Base-by-base conservation (phyloP, 2,797 vertebrate genomes). In the Ispidina picta region DNA sequence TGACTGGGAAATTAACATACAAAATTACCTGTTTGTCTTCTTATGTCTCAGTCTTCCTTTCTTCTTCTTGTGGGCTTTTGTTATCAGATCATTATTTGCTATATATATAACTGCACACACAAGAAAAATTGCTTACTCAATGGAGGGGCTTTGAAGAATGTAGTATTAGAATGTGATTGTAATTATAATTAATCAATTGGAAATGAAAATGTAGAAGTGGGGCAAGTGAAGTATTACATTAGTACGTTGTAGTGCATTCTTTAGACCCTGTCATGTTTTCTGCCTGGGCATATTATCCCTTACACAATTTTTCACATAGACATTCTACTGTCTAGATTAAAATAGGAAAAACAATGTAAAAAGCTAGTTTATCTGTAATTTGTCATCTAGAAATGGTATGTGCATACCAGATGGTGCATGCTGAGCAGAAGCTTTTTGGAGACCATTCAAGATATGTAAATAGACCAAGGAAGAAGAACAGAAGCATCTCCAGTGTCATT, bases 351-450 rank as follows among this genome's bases (percentile, higher is more conserved):
- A 46, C 10, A 29, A 49, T 29, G 22, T 48, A 31, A 83, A 71
- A 91, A 72, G 35, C 41, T 63, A 59, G 20, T 88, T 92, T 90
- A 46, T 79, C 20, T 85, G 81, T 91, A 84, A 62, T 90, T 72
- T 84, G 83, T 89, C 83, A 92, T 92, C 83, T 91, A 86, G 75
- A 96, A 93, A 56, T 65, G 58, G 25, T 76, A 59, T 93, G 75
- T 91, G 62, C 44, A 28, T 75, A 59, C 65, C 95, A 92, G 81
- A 86, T 80, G 69, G 63, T 14, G 13, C 37, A 55, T 29, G 22
- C 43, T 88, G 65, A 90, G 62, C 81, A 84, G 62, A 86, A 88
- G 84, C 51, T n/a, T 91, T 88, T 80, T 90, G 89, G 65, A 94
- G 6, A 46, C 86, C 6, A 8, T 88, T 92, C 88, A 91, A 84